phyloP scores from a whole-genome alignment of 2,888 invertebrate genomes.

The Diadegma fenestrale region DNA sequence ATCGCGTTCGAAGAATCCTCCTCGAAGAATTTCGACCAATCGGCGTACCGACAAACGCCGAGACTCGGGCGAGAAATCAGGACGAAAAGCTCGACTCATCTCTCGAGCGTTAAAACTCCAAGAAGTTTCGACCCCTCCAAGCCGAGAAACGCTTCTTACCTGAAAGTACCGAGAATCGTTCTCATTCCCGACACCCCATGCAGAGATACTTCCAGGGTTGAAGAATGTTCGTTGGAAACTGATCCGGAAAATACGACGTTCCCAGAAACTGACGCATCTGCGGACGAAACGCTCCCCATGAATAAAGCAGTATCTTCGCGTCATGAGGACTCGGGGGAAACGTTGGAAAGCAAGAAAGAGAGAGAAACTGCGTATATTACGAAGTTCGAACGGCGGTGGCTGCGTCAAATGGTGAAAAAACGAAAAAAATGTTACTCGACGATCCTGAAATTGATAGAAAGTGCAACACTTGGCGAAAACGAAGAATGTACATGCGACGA shows the following conservation, averaged over 20 bases:
- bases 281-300: conserved; percentile 2
- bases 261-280: not conserved
- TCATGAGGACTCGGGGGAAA: conserved; percentile 13
- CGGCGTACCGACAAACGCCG: not conserved
- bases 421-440: conserved; percentile 38
- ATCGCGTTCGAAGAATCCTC: not conserved
- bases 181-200: conserved; percentile 9
- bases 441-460: conserved; percentile 2
- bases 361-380: not conserved
- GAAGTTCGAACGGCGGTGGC: conserved; percentile 22
- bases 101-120: not conserved
- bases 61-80: not conserved
- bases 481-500: not conserved
- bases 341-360: not conserved
- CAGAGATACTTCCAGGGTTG: not conserved
- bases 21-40: not conserved
- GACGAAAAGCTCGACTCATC: not conserved
- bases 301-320: conserved; percentile 16
- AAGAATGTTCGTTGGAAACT: not conserved
- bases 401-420: conserved; percentile 14
- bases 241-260: not conserved
- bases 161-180: conserved; percentile 14
- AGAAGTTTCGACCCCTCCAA: not conserved
- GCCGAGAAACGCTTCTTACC: not conserved
- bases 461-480: not conserved